Evolutionary conservation across 2,797 vertebrate species (phyloP), one percentile per base, ranked within the genome.

Genomic region (Sebastes umbrosus): DNA sequence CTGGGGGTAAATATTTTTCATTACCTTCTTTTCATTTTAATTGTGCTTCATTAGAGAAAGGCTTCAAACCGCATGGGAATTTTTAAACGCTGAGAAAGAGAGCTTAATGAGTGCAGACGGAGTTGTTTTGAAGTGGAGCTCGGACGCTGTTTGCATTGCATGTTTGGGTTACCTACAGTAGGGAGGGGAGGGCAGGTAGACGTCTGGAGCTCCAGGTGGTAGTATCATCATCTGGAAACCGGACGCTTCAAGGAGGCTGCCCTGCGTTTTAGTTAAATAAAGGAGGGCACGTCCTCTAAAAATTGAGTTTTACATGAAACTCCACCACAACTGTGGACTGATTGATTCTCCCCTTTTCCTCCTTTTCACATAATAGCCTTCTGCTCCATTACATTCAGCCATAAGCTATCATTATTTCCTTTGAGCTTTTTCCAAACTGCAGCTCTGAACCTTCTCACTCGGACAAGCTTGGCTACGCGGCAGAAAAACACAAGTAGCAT

Each of bases 1-100:
- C 78, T 88, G 60, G 84, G 86, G 91, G 92, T 93, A 90, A 93
- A 95, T 94, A 93, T 88, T 93, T 94, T 94, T 92, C 89, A 94
- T 93, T 92, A 92, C 80, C 86, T 88, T 91, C 78, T 83, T 88
- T 88, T 83, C 66, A 52, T 89, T 93, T 91, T 89, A 93, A 94
- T 92, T 93, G 92, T 32, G 83, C 88, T 93, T 94, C 90, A 92
- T 95, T 95, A 95, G 79, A 84, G 77, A 85, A 89, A 77, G 77
- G 71, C 85, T 94, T 74, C 76, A 87, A 77, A 93, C 94, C 92
- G 73, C 95, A 94, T 78, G 84, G 84, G 88, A 73, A 93, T 94
- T 94, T 84, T 90, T 90, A 80, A 86, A 81, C 12, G 85, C 72
- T 93, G 88, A 94, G 86, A 93, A 92, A 85, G 59, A 82, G 73